Percentiles rank a stretch among this genome's conserved stretches.
Evolutionary conservation across 2,113 vertebrate species (phyloP).

Genomic region (Lipophrys pholis): DNA sequence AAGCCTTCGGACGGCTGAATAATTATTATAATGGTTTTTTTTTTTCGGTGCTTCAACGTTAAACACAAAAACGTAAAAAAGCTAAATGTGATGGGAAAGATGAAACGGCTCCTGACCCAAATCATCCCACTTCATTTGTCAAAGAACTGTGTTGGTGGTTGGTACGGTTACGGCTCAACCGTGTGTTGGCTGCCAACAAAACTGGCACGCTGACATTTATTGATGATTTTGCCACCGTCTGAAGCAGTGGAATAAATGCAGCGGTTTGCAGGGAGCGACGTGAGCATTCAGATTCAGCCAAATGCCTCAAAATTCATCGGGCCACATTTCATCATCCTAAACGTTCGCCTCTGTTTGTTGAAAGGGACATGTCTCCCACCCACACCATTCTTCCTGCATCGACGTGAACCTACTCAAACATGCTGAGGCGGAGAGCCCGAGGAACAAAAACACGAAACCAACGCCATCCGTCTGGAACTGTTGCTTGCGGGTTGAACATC

Average conservation of each 20-base stretch:
- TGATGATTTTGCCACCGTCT: neutral
- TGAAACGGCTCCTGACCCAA: neutral
- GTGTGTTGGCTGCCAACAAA: conserved; percentile 21
- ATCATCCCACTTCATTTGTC: conserved; percentile 18
- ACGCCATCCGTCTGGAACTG: too few relatives aligned
- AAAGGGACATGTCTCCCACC: neutral
- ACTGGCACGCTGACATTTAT: conserved; percentile 5
- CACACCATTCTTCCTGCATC: neutral
- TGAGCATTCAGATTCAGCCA: conserved; percentile 8
- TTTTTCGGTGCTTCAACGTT: neutral
- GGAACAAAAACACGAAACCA: neutral
- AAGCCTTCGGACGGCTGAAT: neutral
- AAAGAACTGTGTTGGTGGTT: neutral
- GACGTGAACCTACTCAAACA: neutral
- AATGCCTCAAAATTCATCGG: conserved; percentile 17
- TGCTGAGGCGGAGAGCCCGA: neutral
- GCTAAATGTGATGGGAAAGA: neutral
- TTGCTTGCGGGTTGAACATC: too few relatives aligned
- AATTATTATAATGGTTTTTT: neutral
- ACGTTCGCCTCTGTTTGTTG: neutral
- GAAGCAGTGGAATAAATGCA: conserved; percentile 10
- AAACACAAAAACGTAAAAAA: neutral
- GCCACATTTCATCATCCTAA: conserved; percentile 5
- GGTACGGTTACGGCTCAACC: neutral
- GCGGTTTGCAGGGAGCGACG: conserved; percentile 1